Evolutionary conservation across 2,888 invertebrate species (phyloP).

Genomic region (Melieria picta): DNA sequence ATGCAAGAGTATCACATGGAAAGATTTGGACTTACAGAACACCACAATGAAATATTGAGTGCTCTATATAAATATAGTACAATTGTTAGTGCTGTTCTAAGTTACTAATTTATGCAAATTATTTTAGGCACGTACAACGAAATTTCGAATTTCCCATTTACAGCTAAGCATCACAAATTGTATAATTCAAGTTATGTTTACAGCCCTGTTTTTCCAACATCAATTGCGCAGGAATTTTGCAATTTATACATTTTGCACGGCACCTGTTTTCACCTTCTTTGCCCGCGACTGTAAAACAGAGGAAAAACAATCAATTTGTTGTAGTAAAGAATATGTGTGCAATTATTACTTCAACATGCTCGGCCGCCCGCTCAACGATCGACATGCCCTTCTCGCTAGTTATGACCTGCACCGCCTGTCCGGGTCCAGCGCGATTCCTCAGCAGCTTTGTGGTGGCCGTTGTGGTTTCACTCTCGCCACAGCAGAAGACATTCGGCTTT

Average conservation of each 20-base stretch:
- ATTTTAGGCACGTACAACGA: no score
- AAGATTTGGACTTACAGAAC: no score
- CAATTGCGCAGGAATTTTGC: no score
- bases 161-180: no score
- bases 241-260: conserved; percentile 19
- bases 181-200: no score
- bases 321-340: conserved; percentile 5
- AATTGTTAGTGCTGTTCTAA: no score
- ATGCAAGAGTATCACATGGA: no score
- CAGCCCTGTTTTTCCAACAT: no score
- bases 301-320: conserved; percentile 10
- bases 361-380: conserved; percentile 22
- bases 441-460: conserved; percentile 51
- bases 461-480: conserved; percentile 46
- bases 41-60: no score
- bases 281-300: conserved; percentile 52
- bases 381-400: conserved; percentile 56
- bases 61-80: no score
- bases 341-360: conserved; percentile 21
- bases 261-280: conserved; percentile 60
- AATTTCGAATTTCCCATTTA: no score
- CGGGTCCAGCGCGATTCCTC: conserved; percentile 67
- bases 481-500: conserved; percentile 63
- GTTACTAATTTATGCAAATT: no score
- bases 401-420: conserved; percentile 80